Evolutionary conservation across 2,113 vertebrate genomes (phyloP), one percentile per base, ranked within the genome.

Genomic region (Seriola rivoliana): DNA sequence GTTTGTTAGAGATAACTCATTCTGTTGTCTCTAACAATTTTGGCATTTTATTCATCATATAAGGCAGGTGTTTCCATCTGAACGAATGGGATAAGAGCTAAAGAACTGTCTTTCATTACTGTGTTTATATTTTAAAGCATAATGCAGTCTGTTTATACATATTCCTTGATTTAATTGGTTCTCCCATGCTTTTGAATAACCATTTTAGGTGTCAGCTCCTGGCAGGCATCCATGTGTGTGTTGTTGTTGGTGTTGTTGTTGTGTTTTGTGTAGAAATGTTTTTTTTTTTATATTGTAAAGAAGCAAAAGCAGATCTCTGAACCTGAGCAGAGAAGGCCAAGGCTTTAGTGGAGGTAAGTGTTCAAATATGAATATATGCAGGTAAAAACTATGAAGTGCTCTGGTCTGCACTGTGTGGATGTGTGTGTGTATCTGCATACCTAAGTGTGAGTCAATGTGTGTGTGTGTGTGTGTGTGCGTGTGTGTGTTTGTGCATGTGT

Each of bases 261-360:
- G 44, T 34, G 44, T 46, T 68, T 36, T 32, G 46, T 74, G 29
- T 29, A 2, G 29, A 29, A 29, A 29, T 29, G 29, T 29, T 29
- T 29, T 29, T 29, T 29, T 2, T 29, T 29, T 29, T 29, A 29
- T 29, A 78, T 63, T 73, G 57, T 62, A 63, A 60, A 52, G 60
- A 46, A 60, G 74, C 60, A 25, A 74, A 83, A 66, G 66, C 42
- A 34, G 60, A 59, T 63, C 29, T 60, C 32, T 71, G 71, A 62
- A 44, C 48, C 71, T 40, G 50, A 69, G 63, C 69, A 52, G 58
- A 32, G 71, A 44, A 6, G 19, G 40, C 52, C 38, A 3, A 0
- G 32, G 58, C 50, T 60, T 25, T 19, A 65, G 44, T 7, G n/a
- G 40, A 59, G n/a, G 29, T 25, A 58, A 54, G 66, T 70, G 52